Evolutionary conservation across 1,140 invertebrate genomes (phyloP).

Genomic region (Hermatobates lingyangjiaoensis): DNA sequence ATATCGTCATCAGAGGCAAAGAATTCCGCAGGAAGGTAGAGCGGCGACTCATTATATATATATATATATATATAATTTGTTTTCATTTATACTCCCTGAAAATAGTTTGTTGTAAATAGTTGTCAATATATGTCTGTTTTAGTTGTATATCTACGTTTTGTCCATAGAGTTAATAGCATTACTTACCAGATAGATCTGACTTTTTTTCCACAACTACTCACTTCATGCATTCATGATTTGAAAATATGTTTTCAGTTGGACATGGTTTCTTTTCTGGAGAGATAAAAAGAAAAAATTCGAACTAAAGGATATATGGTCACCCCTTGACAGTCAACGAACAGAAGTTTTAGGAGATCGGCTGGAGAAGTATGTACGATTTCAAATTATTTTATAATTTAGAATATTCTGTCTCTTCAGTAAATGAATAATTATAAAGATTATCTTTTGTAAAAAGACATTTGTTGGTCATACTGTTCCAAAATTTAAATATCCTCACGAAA

Average conservation of each 20-base stretch:
- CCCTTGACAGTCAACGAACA: background rate
- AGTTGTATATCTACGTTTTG: no score
- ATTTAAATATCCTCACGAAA: background rate
- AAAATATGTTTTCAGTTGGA: background rate
- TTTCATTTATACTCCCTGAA: no score
- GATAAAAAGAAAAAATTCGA: slow-evolving; percentile 1
- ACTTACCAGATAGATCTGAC: no score
- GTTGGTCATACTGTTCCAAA: background rate
- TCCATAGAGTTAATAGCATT: no score
- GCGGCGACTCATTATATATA: no score
- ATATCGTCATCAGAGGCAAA: no score
- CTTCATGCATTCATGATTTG: no score
- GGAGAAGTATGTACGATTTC: background rate
- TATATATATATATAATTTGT: no score
- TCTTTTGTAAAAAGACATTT: background rate
- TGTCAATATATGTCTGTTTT: no score
- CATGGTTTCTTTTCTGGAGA: background rate
- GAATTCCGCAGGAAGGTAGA: no score
- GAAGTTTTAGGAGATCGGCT: background rate
- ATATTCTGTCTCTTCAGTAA: background rate
- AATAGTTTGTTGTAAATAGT: no score
- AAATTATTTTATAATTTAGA: background rate
- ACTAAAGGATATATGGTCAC: background rate
- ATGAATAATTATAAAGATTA: background rate
- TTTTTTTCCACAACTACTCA: no score